Evolutionary conservation across 2,888 invertebrate species (phyloP).

Genomic region (Liodrosophila aerea): DNA sequence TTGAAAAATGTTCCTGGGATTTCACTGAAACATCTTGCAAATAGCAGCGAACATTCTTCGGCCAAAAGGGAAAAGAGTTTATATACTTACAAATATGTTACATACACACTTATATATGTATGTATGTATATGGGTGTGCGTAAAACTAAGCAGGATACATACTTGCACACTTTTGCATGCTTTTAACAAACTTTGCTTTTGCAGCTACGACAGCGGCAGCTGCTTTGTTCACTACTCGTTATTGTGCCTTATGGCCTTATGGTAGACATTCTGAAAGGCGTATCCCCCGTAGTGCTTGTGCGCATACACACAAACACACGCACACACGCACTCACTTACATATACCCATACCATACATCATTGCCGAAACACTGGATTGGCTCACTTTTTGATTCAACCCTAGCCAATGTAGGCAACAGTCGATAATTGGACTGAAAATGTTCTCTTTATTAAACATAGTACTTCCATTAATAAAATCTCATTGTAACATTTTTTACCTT

Average conservation of each 20-base stretch:
- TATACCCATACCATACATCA: constrained; percentile 21
- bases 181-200: constrained; percentile 25
- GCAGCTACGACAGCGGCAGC: constrained; percentile 40
- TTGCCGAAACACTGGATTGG: constrained; percentile 62
- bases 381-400: constrained; percentile 56
- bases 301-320: constrained; percentile 22
- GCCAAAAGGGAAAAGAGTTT: constrained; percentile 54
- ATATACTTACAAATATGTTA: constrained; percentile 13
- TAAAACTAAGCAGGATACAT: constrained; percentile 28
- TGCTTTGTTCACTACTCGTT: constrained; percentile 3
- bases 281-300: constrained; percentile 40
- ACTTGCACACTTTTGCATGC: constrained; percentile 22
- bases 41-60: constrained; percentile 62
- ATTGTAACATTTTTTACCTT: constrained; percentile 24
- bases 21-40: constrained; percentile 64
- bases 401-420: constrained; percentile 19
- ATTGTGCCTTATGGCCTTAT: neutral
- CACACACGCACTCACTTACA: constrained; percentile 18
- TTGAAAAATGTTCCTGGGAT: constrained; percentile 74
- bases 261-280: constrained; percentile 36
- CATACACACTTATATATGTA: neutral
- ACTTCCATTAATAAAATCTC: neutral
- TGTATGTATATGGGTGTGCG: constrained; percentile 5
- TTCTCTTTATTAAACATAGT: too few species aligned
- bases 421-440: constrained; percentile 27